A percentile compares a stretch with the other conserved stretches of the same genome.
Conservation (phyloP, 2,888 invertebrate species). For the Erebia aethiops region DNA sequence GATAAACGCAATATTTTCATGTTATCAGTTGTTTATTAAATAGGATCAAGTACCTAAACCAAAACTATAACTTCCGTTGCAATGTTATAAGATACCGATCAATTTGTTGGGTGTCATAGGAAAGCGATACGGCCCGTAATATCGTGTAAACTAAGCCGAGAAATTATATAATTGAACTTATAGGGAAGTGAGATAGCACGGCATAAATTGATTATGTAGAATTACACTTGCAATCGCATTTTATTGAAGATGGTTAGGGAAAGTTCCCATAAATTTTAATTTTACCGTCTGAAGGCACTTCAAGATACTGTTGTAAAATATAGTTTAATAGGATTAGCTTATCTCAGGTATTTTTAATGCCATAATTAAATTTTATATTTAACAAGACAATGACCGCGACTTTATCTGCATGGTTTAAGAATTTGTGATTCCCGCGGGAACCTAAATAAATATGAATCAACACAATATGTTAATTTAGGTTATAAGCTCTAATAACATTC, state of each 20-base stretch:
- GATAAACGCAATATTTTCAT: constrained; percentile 34
- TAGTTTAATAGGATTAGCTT: no score
- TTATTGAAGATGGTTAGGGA: neutral
- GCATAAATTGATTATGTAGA: constrained; percentile 28
- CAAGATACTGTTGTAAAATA: neutral
- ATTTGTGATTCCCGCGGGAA: no score
- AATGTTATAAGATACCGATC: constrained; percentile 42
- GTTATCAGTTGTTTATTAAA: constrained; percentile 38
- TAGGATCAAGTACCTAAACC: constrained; percentile 38
- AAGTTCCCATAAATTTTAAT: neutral
- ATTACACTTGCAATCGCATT: constrained; percentile 22
- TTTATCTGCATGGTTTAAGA: no score
- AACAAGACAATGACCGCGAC: no score
- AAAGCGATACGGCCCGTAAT: constrained; percentile 39
- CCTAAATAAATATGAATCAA: no score
- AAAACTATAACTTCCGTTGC: constrained; percentile 36
- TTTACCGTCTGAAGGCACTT: neutral
- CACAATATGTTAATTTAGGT: no score
- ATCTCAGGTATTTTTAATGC: no score
- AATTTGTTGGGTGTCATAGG: constrained; percentile 43
- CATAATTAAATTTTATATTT: no score
- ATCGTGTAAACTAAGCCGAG: constrained; percentile 36
- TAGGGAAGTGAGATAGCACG: constrained; percentile 32
- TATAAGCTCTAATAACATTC: no score
- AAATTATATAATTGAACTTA: constrained; percentile 37